Evolutionary conservation across 2,113 vertebrate genomes (phyloP).

Genomic region (Manacus vitellinus): DNA sequence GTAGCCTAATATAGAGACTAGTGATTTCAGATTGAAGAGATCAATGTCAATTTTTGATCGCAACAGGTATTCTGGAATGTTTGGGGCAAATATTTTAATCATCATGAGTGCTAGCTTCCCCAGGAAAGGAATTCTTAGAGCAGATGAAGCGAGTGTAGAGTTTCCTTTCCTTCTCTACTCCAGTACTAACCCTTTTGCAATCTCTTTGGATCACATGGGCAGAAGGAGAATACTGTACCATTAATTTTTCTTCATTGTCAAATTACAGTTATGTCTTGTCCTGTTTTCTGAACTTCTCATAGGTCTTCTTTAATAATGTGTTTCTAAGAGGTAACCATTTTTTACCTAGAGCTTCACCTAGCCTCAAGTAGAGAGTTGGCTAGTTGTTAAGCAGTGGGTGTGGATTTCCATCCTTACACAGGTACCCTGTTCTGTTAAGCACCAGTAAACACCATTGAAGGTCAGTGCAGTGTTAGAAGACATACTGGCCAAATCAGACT

Average conservation of each 20-base stretch:
- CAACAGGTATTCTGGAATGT: not conserved
- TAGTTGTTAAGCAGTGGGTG: not conserved
- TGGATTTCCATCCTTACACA: not conserved
- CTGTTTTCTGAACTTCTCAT: not conserved
- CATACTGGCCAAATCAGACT: not conserved
- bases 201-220: not conserved
- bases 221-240: not conserved
- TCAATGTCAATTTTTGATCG: not conserved
- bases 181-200: not conserved
- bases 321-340: rapidly evolving
- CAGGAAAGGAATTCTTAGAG: not conserved
- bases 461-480: rapidly evolving
- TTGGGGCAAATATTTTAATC: not conserved
- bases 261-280: not conserved
- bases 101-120: not conserved
- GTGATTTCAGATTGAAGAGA: not conserved
- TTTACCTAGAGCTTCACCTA: not conserved
- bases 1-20: not conserved
- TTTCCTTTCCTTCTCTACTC: not conserved
- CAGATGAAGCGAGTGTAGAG: not conserved
- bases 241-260: not conserved
- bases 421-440: not conserved
- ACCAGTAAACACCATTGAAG: not conserved
- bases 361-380: not conserved
- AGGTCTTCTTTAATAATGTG: not conserved